Percentiles rank a stretch among this genome's conserved stretches.
Evolutionary conservation across 2,888 invertebrate species (phyloP).

Genomic region (Acanthococcus lagerstroemiae): DNA sequence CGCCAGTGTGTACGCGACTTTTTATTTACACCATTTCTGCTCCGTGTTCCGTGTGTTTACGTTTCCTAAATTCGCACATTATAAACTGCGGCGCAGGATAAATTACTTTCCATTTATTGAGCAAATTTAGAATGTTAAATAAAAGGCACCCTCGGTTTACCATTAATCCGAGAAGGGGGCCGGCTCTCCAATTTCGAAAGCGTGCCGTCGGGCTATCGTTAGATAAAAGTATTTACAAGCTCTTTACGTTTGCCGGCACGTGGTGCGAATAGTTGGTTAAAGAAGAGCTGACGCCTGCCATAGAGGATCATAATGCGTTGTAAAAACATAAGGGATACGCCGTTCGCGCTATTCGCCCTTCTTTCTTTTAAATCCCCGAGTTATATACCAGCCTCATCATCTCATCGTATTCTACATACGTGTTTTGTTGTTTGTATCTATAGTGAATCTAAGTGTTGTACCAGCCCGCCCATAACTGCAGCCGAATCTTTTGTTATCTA

Average conservation of each 20-base stretch:
- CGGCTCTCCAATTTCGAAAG: slow-evolving; percentile 13
- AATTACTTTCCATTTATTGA: slow-evolving; percentile 20
- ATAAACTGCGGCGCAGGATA: no score
- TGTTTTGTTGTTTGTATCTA: not conserved
- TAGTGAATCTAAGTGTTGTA: not conserved
- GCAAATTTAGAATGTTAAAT: slow-evolving; percentile 22
- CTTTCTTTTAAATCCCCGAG: slow-evolving; percentile 3
- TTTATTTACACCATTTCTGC: no score
- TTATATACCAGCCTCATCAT: not conserved
- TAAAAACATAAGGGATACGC: slow-evolving; percentile 18
- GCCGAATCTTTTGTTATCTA: not conserved
- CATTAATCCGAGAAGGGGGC: slow-evolving; percentile 20
- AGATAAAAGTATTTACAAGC: slow-evolving; percentile 30
- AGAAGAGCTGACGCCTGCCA: slow-evolving; percentile 16
- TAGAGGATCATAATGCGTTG: slow-evolving; percentile 12
- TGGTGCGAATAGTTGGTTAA: slow-evolving; percentile 19
- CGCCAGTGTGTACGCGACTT: no score
- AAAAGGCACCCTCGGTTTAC: slow-evolving; percentile 5
- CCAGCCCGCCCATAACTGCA: no score
- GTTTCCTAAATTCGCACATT: no score
- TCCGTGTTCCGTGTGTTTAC: no score
- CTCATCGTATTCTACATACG: not conserved
- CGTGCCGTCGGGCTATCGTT: slow-evolving; percentile 19
- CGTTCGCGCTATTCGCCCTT: not conserved
- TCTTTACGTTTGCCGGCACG: slow-evolving; percentile 24